Percentiles rank a stretch among this genome's conserved stretches.
Evolutionary conservation across 2,797 vertebrate genomes (phyloP).

Genomic region (Enteromius paludinosus): DNA sequence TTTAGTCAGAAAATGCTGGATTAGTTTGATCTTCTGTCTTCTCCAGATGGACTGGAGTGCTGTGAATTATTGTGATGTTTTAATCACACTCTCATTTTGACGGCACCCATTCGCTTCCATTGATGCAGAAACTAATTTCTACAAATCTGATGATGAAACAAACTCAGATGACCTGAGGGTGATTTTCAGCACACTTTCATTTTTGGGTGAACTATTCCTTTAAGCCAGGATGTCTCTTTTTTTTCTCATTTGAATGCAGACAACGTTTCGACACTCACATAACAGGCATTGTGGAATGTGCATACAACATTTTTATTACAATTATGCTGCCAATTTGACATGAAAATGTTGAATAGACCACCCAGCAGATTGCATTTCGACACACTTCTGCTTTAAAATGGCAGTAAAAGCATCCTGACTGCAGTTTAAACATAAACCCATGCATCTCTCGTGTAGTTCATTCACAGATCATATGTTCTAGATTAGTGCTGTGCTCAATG

Average conservation of each 20-base stretch:
- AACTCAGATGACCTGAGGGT: neutral
- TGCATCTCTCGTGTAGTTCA: neutral
- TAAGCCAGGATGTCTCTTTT: neutral
- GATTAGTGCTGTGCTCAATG: neutral
- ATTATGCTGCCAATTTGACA: neutral
- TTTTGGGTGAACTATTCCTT: neutral
- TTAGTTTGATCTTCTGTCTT: neutral
- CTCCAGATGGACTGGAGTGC: neutral
- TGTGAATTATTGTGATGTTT: neutral
- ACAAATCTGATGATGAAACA: neutral
- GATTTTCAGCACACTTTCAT: neutral
- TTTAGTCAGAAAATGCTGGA: neutral
- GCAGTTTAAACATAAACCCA: neutral
- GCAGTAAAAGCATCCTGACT: neutral
- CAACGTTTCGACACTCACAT: neutral
- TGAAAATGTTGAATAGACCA: neutral
- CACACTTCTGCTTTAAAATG: neutral
- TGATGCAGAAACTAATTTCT: neutral
- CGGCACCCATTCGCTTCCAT: neutral
- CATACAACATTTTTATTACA: neutral
- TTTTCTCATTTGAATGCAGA: neutral
- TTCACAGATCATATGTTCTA: conserved; percentile 10
- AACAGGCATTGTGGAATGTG: neutral
- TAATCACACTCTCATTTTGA: neutral
- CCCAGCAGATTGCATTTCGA: neutral